A percentile compares a stretch with the other conserved stretches of the same genome.
Evolutionary conservation across 2,797 vertebrate species (phyloP).

Genomic region (Artibeus jamaicensis): DNA sequence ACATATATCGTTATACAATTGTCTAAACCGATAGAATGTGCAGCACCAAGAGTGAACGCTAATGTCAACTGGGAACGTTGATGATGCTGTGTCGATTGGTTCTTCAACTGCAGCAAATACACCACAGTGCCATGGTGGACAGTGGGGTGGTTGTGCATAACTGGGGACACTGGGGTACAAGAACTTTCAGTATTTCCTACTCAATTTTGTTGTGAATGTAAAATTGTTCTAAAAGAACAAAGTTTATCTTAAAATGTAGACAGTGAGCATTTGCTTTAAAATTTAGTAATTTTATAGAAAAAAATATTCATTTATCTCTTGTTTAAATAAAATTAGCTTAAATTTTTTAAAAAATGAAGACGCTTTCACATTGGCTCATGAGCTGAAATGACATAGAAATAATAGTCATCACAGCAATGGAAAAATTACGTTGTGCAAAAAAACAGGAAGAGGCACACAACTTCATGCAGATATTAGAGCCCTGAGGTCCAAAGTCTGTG

Average conservation of each 20-base stretch:
- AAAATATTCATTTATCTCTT: background rate
- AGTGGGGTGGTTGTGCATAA: background rate
- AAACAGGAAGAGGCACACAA: background rate
- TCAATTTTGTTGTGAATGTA: background rate
- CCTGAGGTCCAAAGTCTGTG: background rate
- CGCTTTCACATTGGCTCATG: background rate
- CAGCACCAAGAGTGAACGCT: background rate
- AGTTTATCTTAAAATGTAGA: background rate
- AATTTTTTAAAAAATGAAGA: background rate
- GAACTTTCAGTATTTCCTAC: background rate
- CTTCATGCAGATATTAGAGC: background rate
- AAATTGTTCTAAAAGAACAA: background rate
- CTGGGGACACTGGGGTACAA: rapidly evolving
- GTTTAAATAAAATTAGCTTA: background rate
- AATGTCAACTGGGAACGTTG: background rate
- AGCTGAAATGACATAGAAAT: background rate
- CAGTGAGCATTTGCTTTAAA: background rate
- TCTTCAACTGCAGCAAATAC: background rate
- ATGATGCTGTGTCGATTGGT: background rate
- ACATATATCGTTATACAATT: background rate
- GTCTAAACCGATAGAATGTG: background rate
- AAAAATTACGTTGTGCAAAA: background rate
- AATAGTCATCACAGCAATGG: background rate
- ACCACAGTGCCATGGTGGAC: background rate
- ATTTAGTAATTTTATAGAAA: background rate